Evolutionary conservation across 2,888 invertebrate species (phyloP).

Genomic region (Escarpia spicata): DNA sequence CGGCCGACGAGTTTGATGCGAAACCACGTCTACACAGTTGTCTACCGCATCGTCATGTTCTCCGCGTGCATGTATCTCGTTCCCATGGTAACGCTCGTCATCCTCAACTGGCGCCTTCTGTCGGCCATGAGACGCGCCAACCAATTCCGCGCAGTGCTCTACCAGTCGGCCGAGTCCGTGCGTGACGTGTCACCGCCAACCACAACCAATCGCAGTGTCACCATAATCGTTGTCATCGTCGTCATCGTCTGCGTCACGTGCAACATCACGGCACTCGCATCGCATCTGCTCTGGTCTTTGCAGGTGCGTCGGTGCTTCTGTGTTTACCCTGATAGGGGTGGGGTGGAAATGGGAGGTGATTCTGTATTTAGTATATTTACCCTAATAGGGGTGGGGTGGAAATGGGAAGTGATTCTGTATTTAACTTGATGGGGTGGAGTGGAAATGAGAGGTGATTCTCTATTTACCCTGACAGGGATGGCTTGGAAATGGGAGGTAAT

Average conservation of each 20-base stretch:
- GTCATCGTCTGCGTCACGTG: conserved; percentile 39
- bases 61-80: conserved; percentile 33
- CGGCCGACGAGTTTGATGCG: not conserved
- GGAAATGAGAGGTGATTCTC: too few species aligned
- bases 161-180: not conserved
- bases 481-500: not conserved
- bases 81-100: conserved; percentile 29
- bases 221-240: conserved; percentile 38
- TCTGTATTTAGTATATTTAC: too few species aligned
- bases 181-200: not conserved
- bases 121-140: conserved; percentile 24
- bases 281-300: conserved; percentile 41
- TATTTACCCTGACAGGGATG: not conserved
- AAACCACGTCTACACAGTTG: conserved; percentile 29
- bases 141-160: not conserved
- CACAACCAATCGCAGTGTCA: conserved; percentile 31
- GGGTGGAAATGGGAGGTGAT: not conserved
- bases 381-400: not conserved
- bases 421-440: not conserved
- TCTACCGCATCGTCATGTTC: conserved; percentile 30
- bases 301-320: conserved; percentile 17
- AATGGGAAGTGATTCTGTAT: too few species aligned
- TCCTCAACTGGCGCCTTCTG: conserved; percentile 31
- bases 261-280: conserved; percentile 39
- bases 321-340: not conserved